Conservation (phyloP, 1,140 invertebrate genomes). For the Lepidurus couesii region DNA sequence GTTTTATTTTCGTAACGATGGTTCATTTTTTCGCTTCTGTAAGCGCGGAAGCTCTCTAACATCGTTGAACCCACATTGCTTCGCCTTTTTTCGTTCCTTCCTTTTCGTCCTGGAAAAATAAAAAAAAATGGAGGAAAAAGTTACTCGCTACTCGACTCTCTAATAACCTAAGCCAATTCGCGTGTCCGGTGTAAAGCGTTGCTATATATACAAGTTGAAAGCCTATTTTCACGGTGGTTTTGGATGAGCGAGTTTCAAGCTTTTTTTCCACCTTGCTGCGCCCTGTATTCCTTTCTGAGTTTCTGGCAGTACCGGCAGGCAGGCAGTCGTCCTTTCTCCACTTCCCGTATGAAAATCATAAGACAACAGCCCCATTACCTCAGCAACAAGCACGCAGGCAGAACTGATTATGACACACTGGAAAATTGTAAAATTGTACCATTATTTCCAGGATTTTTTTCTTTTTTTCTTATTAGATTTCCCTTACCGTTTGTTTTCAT, state of each 20-base stretch:
- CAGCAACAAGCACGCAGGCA: background rate
- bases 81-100: too few relatives aligned
- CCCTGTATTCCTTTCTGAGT: background rate
- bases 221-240: conserved; percentile 15
- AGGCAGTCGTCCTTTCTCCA: background rate
- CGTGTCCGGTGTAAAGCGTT: background rate
- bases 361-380: conserved; percentile 18
- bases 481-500: background rate
- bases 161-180: background rate
- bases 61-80: too few relatives aligned
- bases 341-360: background rate
- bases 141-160: background rate
- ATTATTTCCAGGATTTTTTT: background rate
- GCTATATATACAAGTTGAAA: background rate
- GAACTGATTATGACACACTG: conserved; percentile 19
- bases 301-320: background rate
- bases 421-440: background rate
- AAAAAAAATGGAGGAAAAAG: background rate
- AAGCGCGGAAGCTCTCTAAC: too few relatives aligned
- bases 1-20: too few relatives aligned
- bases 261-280: background rate
- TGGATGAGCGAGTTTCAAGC: background rate
- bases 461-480: background rate
- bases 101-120: background rate
- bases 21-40: too few relatives aligned